Base-by-base conservation (phyloP, 2,888 invertebrate genomes). In the Reticulitermes lucifugus region DNA sequence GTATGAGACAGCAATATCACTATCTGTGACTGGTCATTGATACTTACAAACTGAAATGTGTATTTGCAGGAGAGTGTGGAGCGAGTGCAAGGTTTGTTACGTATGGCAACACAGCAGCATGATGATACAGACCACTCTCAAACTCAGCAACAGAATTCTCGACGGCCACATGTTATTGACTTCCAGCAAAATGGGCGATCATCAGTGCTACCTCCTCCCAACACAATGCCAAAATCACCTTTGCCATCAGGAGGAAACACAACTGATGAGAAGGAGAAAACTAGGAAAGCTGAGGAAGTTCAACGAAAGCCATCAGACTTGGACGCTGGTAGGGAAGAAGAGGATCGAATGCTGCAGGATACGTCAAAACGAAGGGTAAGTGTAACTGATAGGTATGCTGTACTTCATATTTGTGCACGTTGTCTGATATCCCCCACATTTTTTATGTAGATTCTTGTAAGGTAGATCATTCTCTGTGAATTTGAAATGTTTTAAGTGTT, bases 221-320 rank as follows among this genome's bases (percentile, higher is more conserved):
- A 35, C 29, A 60, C 79, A n/a, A 55, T 79, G 59, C 79, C 79
- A 29, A 79, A 79, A 59, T 29, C 79, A 59, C 46, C 59, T 71
- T 43, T 83, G 22, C 43, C 46, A 12, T 25, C 83, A 25, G 71
- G 43, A 51, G 29, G 29, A 25, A 70, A n/a, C 60, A 7, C 75
- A 22, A 43, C 65, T 46, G 73, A 79, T 65, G 91, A 91, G 22
- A 89, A 90, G 83, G 93, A 92, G 88, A 89, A 91, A 87, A 90
- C 91, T 73, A 90, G 92, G 79, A 92, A 93, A 88, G 91, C 93
- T 51, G 93, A 94, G 79, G 94, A 93, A 83, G 90, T 93, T 83
- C 92, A 93, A 85, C 90, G 92, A 83, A 93, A 92, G 71, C 92
- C 92, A 87, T 89, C 91, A 18, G 93, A 93, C 87, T 91, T 91